phyloP scores from a whole-genome alignment of 2,888 invertebrate genomes.

The Drosophila flavopinicola region DNA sequence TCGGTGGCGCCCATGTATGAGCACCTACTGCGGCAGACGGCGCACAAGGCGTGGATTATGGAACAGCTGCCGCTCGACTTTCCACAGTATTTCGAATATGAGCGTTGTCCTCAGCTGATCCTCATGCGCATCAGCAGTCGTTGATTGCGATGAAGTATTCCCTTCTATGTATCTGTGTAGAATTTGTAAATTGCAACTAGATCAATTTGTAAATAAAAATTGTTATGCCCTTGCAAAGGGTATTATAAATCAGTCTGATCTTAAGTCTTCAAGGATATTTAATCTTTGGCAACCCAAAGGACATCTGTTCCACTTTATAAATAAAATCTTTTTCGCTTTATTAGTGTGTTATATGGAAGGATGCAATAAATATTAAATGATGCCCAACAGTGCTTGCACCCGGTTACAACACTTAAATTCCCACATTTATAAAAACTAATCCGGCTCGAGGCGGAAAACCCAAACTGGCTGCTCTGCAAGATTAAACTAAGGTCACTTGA shows the following conservation, averaged over 20 bases:
- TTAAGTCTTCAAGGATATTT: no score
- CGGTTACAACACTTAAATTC: conserved; percentile 8
- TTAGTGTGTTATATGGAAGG: conserved; percentile 6
- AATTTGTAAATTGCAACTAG: no score
- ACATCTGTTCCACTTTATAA: no score
- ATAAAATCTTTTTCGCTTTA: conserved; percentile 19
- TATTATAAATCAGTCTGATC: no score
- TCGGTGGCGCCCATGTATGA: conserved; percentile 95
- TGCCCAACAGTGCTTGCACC: conserved; percentile 13
- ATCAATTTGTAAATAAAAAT: background rate
- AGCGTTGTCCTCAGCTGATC: conserved; percentile 90
- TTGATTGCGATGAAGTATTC: no score
- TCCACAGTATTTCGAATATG: conserved; percentile 92
- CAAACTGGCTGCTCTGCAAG: background rate
- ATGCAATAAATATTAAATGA: conserved; percentile 16
- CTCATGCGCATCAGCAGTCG: conserved; percentile 88
- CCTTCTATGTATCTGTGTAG: no score
- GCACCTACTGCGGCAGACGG: conserved; percentile 87
- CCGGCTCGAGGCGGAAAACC: no score
- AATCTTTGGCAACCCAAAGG: no score
- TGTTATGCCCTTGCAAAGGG: no score
- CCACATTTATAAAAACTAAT: conserved; percentile 5
- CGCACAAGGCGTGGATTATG: conserved; percentile 85
- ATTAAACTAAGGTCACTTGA: conserved; percentile 24
- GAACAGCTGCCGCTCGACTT: conserved; percentile 89